These are phyloP conservation scores for Antechinus stuartii DNA, from an alignment of 2,113 vertebrate genomes.

Conservation along the genomic window DNA sequence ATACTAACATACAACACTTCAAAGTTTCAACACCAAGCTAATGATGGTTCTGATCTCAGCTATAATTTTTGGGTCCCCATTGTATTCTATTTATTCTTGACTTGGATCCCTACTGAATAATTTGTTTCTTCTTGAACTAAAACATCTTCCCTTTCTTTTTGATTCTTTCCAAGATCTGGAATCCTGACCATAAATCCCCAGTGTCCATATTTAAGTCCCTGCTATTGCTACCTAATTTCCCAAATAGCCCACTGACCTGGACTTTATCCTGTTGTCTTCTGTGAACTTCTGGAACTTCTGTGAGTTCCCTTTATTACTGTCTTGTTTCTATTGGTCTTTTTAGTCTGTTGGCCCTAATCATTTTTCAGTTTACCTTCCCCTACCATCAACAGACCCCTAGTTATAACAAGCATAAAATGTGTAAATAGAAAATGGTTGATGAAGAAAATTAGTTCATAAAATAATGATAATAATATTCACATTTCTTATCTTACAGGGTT, in stretches of 20 bases:
- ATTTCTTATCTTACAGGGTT: neutral
- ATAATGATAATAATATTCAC: neutral
- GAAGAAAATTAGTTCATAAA: neutral
- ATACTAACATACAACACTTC: neutral
- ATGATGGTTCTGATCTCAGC: neutral
- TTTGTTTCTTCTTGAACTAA: neutral
- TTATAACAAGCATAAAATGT: neutral
- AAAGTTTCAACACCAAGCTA: neutral
- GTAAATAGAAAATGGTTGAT: neutral
- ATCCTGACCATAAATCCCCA: neutral
- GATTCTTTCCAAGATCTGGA: neutral
- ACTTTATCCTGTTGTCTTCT: neutral
- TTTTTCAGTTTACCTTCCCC: neutral
- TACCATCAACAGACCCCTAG: neutral
- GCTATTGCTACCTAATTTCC: neutral
- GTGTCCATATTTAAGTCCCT: neutral
- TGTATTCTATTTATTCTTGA: neutral
- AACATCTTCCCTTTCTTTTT: neutral
- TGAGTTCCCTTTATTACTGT: neutral
- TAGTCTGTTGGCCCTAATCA: neutral
- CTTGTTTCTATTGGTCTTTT: neutral
- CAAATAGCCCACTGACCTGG: neutral
- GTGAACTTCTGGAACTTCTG: no score
- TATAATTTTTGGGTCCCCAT: neutral
- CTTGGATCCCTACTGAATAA: neutral